phyloP scores from a whole-genome alignment of 2,113 vertebrate species.

The Eudyptes chrysolophus region DNA sequence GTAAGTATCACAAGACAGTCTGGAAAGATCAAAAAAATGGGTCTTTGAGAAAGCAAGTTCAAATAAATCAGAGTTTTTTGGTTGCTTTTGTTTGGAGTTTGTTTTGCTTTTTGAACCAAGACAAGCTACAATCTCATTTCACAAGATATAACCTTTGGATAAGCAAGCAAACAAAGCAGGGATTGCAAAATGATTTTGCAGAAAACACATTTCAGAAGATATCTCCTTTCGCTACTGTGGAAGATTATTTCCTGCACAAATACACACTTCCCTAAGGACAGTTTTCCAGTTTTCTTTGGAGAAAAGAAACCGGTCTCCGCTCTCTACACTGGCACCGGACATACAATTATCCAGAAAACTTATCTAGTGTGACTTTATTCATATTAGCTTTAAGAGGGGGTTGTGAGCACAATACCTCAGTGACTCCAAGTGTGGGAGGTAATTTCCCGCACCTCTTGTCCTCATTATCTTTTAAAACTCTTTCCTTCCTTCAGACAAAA shows the following conservation, averaged over 20 bases:
- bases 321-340: background rate
- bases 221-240: background rate
- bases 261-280: background rate
- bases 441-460: conserved; percentile 34
- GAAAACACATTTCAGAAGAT: background rate
- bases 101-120: background rate
- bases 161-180: background rate
- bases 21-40: background rate
- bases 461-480: conserved; percentile 39
- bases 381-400: conserved; percentile 15
- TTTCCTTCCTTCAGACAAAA: conserved; percentile 36
- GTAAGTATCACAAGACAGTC: background rate
- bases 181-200: background rate
- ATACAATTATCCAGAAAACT: background rate
- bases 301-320: background rate
- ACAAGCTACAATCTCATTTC: background rate
- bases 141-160: background rate
- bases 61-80: background rate
- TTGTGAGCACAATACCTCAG: conserved; percentile 26
- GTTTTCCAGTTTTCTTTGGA: background rate
- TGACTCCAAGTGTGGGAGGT: background rate
- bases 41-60: background rate
- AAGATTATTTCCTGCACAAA: conserved; percentile 15
- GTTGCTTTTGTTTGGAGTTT: background rate
- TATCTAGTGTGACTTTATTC: conserved; percentile 31